Evolutionary conservation across 64 coral and sea anemone genomes (phyloP), one percentile per base, ranked within the genome.

Genomic region (Porites lutea): DNA sequence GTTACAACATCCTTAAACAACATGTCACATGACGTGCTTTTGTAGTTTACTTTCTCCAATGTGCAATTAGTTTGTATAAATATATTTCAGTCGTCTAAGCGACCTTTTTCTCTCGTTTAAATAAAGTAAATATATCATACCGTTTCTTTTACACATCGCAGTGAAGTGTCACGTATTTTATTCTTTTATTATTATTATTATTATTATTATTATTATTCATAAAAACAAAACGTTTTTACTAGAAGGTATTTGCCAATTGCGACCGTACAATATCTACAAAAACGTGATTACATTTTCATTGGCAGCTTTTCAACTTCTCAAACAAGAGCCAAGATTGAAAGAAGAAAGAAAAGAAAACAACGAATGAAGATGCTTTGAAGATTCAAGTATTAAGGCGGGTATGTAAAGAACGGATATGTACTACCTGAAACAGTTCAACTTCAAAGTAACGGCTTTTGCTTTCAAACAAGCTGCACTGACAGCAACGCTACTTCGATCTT

Each of bases 91-190:
- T 46, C 15, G 44, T 57, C 16, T 48, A 82, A 82, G 43, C 55
- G 61, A 80, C 37, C 51, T 76, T 23, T 37, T 37, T 8, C 0
- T 80, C 44, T 80, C 59, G 61, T 80, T 59, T 43, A 61, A 2
- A 20, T 82, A 63, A 27, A 65, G 79, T 65, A 82, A 82, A 82
- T 82, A 82, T 82, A 82, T 82, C 79, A 65, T 11, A 43, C 47
- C 59, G 27, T 65, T 82, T 63, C 60, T 9, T 65, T 19, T 48
- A 20, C 16, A 84, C 19, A 52, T 51, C 27, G 27, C 27, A 37
- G 27, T 37, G 27, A 37, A 37, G 27, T 37, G 27, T 37, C 27
- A 37, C 27, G 27, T 37, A 37, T 37, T 37, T 37, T 37, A 37
- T 37, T 37, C 27, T 37, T 37, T 37, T 37, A 37, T 37, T 18